Conservation (phyloP, 2,888 invertebrate genomes). For the Melanchra persicariae region DNA sequence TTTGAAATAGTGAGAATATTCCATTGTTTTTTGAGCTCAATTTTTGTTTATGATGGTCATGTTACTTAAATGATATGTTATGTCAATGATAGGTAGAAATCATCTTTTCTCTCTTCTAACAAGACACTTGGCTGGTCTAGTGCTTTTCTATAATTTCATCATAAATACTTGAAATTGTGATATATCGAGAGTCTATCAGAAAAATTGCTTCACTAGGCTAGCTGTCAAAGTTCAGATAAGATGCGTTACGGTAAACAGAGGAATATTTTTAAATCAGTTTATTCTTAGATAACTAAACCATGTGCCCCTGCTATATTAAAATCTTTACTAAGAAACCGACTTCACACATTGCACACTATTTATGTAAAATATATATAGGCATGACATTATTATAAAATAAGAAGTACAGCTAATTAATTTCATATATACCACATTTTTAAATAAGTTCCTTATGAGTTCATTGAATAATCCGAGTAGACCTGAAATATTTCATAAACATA, state of each 20-base stretch:
- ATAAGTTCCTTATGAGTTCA: no score
- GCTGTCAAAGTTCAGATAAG: no score
- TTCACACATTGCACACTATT: no score
- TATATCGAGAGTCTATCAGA: no score
- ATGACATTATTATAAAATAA: no score
- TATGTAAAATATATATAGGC: no score
- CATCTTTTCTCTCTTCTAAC: not conserved
- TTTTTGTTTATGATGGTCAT: slow-evolving; percentile 11
- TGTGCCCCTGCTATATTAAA: not conserved
- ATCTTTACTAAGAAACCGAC: no score
- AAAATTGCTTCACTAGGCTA: no score
- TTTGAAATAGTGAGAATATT: slow-evolving; percentile 30
- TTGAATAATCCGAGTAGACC: no score
- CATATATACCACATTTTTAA: no score
- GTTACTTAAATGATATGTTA: not conserved
- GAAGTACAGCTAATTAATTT: no score
- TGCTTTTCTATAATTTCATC: not conserved
- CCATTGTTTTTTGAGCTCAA: slow-evolving; percentile 31
- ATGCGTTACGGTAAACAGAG: no score
- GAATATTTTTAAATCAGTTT: not conserved
- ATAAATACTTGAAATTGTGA: not conserved
- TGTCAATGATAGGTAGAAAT: not conserved
- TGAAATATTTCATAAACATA: not conserved
- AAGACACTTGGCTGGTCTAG: not conserved
- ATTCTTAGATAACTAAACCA: not conserved